Percentiles rank a stretch among this genome's conserved stretches.
These are phyloP conservation scores for Stichopus chloronotus DNA, from an alignment of 35 echinoderm and acorn worm genomes.

Conservation along the genomic window DNA sequence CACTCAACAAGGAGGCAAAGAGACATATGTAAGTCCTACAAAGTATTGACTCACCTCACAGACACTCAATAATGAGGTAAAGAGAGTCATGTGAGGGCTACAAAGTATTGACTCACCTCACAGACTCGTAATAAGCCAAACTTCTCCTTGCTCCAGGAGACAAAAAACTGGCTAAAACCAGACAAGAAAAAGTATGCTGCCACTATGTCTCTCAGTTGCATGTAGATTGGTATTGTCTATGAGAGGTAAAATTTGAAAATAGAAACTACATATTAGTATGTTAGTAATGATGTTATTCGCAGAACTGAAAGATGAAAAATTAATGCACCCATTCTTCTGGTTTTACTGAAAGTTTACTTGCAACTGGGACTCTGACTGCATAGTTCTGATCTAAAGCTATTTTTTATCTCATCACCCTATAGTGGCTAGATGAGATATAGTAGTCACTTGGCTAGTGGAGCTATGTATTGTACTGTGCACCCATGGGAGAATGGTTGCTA, in stretches of 20 bases:
- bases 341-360: background rate
- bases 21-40: no score
- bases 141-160: constrained; percentile 88
- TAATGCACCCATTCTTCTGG: no score
- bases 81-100: background rate
- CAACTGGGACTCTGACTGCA: no score
- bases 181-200: constrained; percentile 94
- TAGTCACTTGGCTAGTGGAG: no score
- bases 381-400: no score
- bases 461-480: no score
- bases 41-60: no score
- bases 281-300: background rate
- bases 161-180: constrained; percentile 93
- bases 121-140: constrained; percentile 89
- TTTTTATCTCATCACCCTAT: no score
- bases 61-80: no score
- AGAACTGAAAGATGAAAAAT: background rate
- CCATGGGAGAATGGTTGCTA: no score
- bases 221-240: constrained; percentile 95
- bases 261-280: background rate
- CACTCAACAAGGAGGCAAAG: no score
- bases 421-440: no score
- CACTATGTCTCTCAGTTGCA: constrained; percentile 91
- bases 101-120: constrained; percentile 71
- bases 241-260: constrained; percentile 14